phyloP scores from a whole-genome alignment of 64 coral and sea anemone genomes.

The Platygyra sinensis region DNA sequence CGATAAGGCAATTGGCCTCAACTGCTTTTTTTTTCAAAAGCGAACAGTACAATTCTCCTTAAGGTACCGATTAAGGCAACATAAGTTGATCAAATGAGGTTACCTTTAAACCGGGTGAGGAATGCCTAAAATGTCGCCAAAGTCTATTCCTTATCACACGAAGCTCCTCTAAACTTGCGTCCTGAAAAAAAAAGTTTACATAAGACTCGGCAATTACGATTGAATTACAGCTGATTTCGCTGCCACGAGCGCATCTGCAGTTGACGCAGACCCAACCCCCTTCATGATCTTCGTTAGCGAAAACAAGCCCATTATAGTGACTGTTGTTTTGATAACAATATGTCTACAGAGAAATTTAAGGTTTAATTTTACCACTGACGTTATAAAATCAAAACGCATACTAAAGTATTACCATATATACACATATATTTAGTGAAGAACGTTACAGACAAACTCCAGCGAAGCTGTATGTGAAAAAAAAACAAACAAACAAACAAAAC shows the following conservation, averaged over 20 bases:
- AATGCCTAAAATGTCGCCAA: conserved; percentile 74
- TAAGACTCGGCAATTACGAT: background rate
- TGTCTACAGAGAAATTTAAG: background rate
- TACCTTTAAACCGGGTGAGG: conserved; percentile 97
- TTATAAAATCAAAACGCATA: too few species aligned
- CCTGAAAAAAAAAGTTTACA: conserved; percentile 51
- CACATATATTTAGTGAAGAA: too few species aligned
- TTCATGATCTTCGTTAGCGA: too few species aligned
- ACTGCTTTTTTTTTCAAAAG: too few species aligned
- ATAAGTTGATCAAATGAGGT: background rate
- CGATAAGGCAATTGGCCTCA: too few species aligned
- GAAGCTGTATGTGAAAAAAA: background rate
- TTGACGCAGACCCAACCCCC: too few species aligned
- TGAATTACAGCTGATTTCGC: background rate
- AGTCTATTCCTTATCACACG: conserved; percentile 77
- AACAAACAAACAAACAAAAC: background rate
- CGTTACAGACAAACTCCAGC: too few species aligned
- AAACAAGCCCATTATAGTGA: too few species aligned
- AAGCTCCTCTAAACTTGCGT: conserved; percentile 69
- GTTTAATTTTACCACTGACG: background rate
- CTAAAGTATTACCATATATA: too few species aligned
- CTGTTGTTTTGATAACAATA: background rate
- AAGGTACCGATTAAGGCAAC: background rate
- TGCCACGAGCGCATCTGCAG: too few species aligned
- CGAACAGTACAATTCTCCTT: background rate